Conservation (phyloP, 2,113 vertebrate species). For the Brachyhypopomus occidentalis region DNA sequence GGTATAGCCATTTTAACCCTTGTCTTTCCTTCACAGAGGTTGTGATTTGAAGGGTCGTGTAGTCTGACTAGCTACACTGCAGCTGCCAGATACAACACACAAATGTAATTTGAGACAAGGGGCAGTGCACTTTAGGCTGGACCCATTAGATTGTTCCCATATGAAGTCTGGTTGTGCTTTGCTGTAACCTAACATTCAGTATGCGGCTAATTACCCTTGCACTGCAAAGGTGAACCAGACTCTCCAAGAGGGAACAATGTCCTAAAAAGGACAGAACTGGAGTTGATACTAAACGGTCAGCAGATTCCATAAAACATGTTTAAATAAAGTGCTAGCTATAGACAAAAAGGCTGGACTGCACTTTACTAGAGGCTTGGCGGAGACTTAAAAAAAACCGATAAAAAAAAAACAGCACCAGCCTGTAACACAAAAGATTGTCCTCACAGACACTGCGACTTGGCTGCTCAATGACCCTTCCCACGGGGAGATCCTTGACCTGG, state of each 20-base stretch:
- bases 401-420: neutral
- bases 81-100: slow-evolving; percentile 33
- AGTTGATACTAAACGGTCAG: slow-evolving; percentile 24
- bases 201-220: slow-evolving; percentile 1
- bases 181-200: slow-evolving; percentile 28
- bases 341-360: neutral
- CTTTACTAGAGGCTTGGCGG: too few species aligned
- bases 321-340: neutral
- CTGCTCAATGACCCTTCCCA: slow-evolving; percentile 38
- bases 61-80: slow-evolving; percentile 3
- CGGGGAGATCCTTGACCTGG: slow-evolving; percentile 29
- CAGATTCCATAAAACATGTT: slow-evolving; percentile 23
- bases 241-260: slow-evolving; percentile 19
- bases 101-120: neutral
- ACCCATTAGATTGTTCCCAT: slow-evolving; percentile 42
- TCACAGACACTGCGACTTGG: slow-evolving; percentile 7
- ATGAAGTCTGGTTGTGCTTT: slow-evolving; percentile 33
- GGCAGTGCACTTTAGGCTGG: slow-evolving; percentile 5
- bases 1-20: slow-evolving; percentile 12
- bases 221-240: slow-evolving; percentile 28
- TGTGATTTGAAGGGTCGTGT: neutral
- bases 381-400: too few species aligned
- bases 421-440: slow-evolving; percentile 1
- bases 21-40: slow-evolving; percentile 7
- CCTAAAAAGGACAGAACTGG: slow-evolving; percentile 39